Base-by-base conservation (phyloP, 1,140 invertebrate species). In the Hesperophylax magnus region DNA sequence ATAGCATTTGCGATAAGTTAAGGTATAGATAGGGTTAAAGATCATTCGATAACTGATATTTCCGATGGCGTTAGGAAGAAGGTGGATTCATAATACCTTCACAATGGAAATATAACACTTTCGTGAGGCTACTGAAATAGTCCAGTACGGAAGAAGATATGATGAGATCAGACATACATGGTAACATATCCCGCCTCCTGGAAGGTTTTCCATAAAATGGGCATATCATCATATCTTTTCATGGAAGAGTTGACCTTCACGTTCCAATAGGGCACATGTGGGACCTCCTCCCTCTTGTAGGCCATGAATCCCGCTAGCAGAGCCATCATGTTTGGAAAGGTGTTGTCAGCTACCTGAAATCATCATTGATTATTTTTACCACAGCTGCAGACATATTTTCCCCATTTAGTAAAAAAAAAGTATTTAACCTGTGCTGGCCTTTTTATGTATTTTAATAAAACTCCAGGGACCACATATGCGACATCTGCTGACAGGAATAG, bases 161-260 rank as follows among this genome's bases (percentile, higher is more conserved):
- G 27, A 27, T 2, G 27, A 27, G 5, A 39, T 39, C 5, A 39
- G 1, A 67, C 67, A 79, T 82, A 84, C 83, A 82, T 77, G 0
- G 95, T 95, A 0, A 91, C 86, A 84, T 94, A 95, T 1, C 92
- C 91, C 4, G 89, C 84, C 18, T 91, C 85, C 34, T 89, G 88
- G 79, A 92, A 94, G 31, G 91, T 87, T 65, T 93, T 92, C 94
- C 94, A 95, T 4, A 95, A 86, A 75, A 94, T 92, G 3, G 92
- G 91, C 84, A 93, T 94, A 2, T 87, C 85, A 84, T 95, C 94
- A 81, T 93, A 94, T 17, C 88, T 86, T 11, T 86, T 86, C 18
- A 82, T 72, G 3, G 86, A 84, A 0, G 85, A 84, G 5, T 86
- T 86, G 20, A 86, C 86, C 11, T 80, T 88, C 22, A 81, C 77